Conservation (phyloP, 2,888 invertebrate species). For the Amphipoea oculea region DNA sequence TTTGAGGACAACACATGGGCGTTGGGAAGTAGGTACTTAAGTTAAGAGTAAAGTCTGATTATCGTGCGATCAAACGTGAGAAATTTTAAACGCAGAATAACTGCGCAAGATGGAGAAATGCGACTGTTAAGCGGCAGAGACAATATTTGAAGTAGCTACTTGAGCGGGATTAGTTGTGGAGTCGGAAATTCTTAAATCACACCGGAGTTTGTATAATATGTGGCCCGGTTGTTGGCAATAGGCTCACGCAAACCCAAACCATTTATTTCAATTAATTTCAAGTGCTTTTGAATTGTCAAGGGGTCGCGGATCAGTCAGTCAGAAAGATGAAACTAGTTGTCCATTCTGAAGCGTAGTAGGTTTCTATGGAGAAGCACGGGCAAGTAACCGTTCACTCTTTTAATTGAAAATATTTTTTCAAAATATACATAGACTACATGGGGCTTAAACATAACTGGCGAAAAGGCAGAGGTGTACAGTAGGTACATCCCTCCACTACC, state of each 20-base stretch:
- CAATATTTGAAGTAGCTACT: neutral
- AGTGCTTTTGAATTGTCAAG: neutral
- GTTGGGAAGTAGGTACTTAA: neutral
- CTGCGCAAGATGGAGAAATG: neutral
- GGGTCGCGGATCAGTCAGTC: neutral
- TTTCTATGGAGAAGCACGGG: neutral
- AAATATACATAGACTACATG: too few relatives aligned
- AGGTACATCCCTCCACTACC: too few relatives aligned
- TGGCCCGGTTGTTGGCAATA: neutral
- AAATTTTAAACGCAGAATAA: neutral
- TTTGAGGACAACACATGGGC: neutral
- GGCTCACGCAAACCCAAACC: neutral
- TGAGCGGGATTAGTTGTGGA: neutral
- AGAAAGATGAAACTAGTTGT: neutral
- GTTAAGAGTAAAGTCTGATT: slow-evolving; percentile 1
- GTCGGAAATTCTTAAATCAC: neutral
- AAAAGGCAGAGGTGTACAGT: too few relatives aligned
- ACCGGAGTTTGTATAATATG: too few relatives aligned
- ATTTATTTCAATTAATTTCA: neutral
- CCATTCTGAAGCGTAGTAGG: neutral
- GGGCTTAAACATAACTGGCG: too few relatives aligned
- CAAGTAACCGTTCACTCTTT: neutral
- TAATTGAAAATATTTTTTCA: too few relatives aligned
- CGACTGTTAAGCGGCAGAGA: neutral
- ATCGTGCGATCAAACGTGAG: slow-evolving; percentile 5